Evolutionary conservation across 2,888 invertebrate species (phyloP).

Genomic region (Morpho helenor): DNA sequence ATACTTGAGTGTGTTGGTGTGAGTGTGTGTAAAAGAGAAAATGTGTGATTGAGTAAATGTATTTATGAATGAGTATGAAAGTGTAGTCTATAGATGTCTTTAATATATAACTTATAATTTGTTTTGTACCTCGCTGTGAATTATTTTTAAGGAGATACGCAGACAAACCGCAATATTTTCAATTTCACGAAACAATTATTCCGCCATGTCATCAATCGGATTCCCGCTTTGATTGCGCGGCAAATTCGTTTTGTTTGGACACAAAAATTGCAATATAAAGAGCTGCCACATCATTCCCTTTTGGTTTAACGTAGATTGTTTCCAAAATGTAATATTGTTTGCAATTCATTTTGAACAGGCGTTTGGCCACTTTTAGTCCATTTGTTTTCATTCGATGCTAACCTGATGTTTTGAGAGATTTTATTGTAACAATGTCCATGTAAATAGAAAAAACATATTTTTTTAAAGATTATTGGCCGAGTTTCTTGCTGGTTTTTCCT

Average conservation of each 20-base stretch:
- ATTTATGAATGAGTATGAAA: too few relatives aligned
- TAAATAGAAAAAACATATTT: too few relatives aligned
- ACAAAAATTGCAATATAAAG: slow-evolving; percentile 80
- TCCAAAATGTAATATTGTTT: slow-evolving; percentile 78
- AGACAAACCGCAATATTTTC: slow-evolving; percentile 66
- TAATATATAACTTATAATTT: too few relatives aligned
- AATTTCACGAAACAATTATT: slow-evolving; percentile 79
- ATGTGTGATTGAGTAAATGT: too few relatives aligned
- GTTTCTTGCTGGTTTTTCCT: too few relatives aligned
- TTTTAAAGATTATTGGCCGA: too few relatives aligned
- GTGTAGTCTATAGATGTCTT: too few relatives aligned
- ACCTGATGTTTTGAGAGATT: slow-evolving; percentile 51
- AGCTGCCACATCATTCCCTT: slow-evolving; percentile 79
- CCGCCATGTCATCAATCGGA: slow-evolving; percentile 78
- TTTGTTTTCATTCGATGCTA: slow-evolving; percentile 60
- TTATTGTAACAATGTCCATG: slow-evolving; percentile 41
- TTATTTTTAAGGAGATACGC: slow-evolving; percentile 54
- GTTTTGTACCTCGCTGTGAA: slow-evolving; percentile 16
- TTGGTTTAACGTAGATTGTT: slow-evolving; percentile 77
- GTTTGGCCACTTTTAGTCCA: slow-evolving; percentile 69
- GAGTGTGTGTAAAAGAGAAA: too few relatives aligned
- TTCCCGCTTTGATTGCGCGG: slow-evolving; percentile 78
- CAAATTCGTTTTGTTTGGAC: slow-evolving; percentile 79
- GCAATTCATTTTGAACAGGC: slow-evolving; percentile 74
- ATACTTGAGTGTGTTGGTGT: too few relatives aligned